Conservation (phyloP, 2,797 vertebrate genomes). For the Vipera latastei region DNA sequence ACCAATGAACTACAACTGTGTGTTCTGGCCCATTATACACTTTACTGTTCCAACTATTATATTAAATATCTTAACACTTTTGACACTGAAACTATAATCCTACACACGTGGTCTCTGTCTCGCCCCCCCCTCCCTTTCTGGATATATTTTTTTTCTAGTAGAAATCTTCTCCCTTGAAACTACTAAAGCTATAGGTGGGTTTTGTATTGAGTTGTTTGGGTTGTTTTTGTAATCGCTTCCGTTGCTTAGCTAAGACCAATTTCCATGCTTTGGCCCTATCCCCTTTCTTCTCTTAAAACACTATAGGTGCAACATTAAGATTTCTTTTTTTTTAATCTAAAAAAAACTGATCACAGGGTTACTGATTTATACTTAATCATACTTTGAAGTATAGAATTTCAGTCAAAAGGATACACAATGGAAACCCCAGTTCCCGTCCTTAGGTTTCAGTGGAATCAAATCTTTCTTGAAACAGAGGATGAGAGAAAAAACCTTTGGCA, state of each 20-base stretch:
- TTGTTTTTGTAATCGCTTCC: background rate
- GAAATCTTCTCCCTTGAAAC: background rate
- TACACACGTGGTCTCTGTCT: background rate
- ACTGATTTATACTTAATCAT: background rate
- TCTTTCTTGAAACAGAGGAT: background rate
- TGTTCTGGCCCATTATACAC: background rate
- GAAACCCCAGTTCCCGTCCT: background rate
- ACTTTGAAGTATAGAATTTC: background rate
- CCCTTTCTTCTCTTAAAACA: background rate
- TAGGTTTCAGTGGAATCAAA: background rate
- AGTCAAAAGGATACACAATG: background rate
- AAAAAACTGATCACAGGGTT: background rate
- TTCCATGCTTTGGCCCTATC: background rate
- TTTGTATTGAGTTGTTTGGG: background rate
- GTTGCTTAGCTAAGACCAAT: background rate
- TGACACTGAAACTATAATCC: background rate
- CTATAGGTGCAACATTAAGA: background rate
- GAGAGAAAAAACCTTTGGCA: background rate
- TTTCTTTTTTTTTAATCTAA: background rate
- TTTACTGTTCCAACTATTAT: background rate
- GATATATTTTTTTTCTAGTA: background rate
- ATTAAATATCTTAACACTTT: background rate
- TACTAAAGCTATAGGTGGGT: background rate
- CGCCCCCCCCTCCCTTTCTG: background rate
- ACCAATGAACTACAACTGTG: background rate